These are phyloP conservation scores for Perizoma flavofasciatum DNA, from an alignment of 2,888 invertebrate species.

Conservation along the genomic window DNA sequence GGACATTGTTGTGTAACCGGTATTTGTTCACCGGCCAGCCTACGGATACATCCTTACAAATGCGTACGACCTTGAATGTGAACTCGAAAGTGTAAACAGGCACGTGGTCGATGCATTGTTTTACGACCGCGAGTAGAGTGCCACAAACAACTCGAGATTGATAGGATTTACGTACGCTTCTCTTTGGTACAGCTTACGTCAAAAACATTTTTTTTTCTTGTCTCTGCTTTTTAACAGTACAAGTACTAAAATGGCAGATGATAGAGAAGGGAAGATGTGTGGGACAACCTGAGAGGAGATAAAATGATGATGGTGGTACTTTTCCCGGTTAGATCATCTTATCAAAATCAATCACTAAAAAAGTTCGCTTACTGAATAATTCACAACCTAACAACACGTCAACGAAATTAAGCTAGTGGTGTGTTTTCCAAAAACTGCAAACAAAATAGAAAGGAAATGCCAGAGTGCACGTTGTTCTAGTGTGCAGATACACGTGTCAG, in stretches of 20 bases:
- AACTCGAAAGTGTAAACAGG: constrained; percentile 82
- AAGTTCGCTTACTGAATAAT: too few species aligned
- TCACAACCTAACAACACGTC: too few species aligned
- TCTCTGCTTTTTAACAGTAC: background rate
- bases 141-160: constrained; percentile 53
- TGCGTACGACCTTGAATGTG: constrained; percentile 83
- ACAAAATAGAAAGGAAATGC: constrained; percentile 48
- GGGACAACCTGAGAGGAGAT: background rate
- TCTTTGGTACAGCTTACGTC: constrained; percentile 4
- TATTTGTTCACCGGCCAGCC: constrained; percentile 79
- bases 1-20: constrained; percentile 80
- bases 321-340: background rate
- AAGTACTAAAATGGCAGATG: background rate
- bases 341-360: too few species aligned
- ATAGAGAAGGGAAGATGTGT: too few species aligned
- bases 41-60: constrained; percentile 82
- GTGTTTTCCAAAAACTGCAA: constrained; percentile 9
- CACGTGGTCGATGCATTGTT: constrained; percentile 83
- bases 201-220: background rate
- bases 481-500: constrained; percentile 69
- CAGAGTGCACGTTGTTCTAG: constrained; percentile 52
- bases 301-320: background rate
- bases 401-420: background rate
- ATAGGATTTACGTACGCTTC: constrained; percentile 36
- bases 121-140: constrained; percentile 71